Conservation (phyloP, 2,888 invertebrate genomes). For the Hemicrepidius hirtus region DNA sequence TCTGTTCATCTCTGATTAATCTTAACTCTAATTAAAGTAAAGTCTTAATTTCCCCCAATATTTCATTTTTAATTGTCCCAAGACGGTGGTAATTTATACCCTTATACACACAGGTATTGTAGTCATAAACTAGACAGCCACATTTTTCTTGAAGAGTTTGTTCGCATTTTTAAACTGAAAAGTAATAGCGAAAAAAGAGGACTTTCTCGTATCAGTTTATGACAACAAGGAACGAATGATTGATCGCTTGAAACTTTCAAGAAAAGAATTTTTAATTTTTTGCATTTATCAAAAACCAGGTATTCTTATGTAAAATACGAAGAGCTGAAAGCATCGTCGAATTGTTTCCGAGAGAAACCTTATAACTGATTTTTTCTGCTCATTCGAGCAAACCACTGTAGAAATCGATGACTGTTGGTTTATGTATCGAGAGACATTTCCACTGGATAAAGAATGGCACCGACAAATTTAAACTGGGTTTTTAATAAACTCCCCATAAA, state of each 20-base stretch:
- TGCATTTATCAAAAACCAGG: conserved; percentile 27
- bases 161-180: conserved; percentile 32
- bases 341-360: background rate
- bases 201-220: conserved; percentile 43
- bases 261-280: conserved; percentile 38
- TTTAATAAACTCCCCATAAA: conserved; percentile 51
- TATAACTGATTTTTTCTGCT: background rate
- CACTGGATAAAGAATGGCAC: conserved; percentile 26
- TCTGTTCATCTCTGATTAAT: conserved; percentile 45
- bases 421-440: conserved; percentile 28
- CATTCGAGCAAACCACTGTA: background rate
- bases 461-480: conserved; percentile 48
- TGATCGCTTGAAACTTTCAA: conserved; percentile 22
- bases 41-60: conserved; percentile 40
- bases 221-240: conserved; percentile 40
- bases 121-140: conserved; percentile 20
- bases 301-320: conserved; percentile 7
- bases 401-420: conserved; percentile 28
- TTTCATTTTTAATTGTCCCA: conserved; percentile 44
- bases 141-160: conserved; percentile 16
- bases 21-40: conserved; percentile 46
- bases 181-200: conserved; percentile 41
- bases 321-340: background rate
- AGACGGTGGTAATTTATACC: conserved; percentile 31
- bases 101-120: conserved; percentile 28